A percentile compares a stretch with the other conserved stretches of the same genome.
phyloP scores from a whole-genome alignment of 2,888 invertebrate species.

The Leptinotarsa rubiginosa region DNA sequence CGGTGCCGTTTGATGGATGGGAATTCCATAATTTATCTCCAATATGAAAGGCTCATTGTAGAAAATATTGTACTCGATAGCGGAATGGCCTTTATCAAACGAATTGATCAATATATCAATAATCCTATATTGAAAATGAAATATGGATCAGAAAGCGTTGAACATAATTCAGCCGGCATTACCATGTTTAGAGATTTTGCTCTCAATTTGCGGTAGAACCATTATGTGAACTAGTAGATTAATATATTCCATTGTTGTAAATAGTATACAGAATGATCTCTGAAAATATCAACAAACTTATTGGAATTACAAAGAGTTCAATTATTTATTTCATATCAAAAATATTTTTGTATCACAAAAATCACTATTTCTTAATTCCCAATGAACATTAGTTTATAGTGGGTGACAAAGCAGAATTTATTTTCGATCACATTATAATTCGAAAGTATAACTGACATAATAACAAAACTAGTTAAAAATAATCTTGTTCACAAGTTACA shows the following conservation, averaged over 20 bases:
- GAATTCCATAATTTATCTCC: constrained; percentile 3
- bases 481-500: too few species aligned
- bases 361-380: too few species aligned
- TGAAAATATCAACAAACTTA: neutral
- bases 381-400: too few species aligned
- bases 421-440: too few species aligned
- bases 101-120: constrained; percentile 12
- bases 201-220: neutral
- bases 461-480: too few species aligned
- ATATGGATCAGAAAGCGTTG: constrained; percentile 4
- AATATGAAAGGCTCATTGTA: constrained; percentile 9
- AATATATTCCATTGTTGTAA: neutral
- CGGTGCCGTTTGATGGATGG: constrained; percentile 8
- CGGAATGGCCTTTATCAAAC: constrained; percentile 2
- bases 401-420: too few species aligned
- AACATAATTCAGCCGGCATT: constrained; percentile 1
- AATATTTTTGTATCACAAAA: too few species aligned
- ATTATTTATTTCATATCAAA: too few species aligned
- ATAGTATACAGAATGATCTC: neutral
- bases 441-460: too few species aligned
- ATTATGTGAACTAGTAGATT: neutral
- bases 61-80: constrained; percentile 2
- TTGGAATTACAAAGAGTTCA: too few species aligned
- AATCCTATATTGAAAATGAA: constrained; percentile 11
- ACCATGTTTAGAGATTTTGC: constrained; percentile 4